Conservation (phyloP, 2,797 vertebrate species). For the Lacerta bilineata region DNA sequence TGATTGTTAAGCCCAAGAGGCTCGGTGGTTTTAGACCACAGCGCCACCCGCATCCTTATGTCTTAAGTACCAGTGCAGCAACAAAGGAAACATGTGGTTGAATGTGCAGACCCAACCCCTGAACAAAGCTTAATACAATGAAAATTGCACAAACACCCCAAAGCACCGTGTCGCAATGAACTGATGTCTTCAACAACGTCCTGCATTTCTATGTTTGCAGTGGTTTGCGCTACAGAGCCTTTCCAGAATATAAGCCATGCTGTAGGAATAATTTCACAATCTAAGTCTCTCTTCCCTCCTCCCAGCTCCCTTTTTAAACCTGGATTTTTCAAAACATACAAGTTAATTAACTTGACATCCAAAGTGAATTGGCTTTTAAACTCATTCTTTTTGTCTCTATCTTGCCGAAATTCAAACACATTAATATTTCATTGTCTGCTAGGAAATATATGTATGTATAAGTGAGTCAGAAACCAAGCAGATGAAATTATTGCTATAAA, state of each 20-base stretch:
- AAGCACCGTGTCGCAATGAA: background rate
- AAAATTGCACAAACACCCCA: background rate
- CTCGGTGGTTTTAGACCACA: no score
- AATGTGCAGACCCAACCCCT: slow-evolving; percentile 19
- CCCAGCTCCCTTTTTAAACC: slow-evolving; percentile 41
- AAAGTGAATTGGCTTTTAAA: slow-evolving; percentile 70
- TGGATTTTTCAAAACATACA: slow-evolving; percentile 65
- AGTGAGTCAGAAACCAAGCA: slow-evolving; percentile 66
- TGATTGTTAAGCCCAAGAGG: no score
- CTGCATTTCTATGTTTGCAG: background rate
- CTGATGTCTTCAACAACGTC: background rate
- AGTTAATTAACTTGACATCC: slow-evolving; percentile 74
- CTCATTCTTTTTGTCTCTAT: slow-evolving; percentile 66
- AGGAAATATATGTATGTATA: slow-evolving; percentile 49
- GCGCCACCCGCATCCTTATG: no score
- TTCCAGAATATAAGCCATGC: background rate
- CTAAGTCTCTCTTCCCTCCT: slow-evolving; percentile 39
- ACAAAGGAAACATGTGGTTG: slow-evolving; percentile 26
- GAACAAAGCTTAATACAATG: slow-evolving; percentile 12
- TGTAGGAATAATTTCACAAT: slow-evolving; percentile 55
- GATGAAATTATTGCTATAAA: slow-evolving; percentile 74
- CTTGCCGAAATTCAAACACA: slow-evolving; percentile 55
- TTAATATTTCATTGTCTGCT: slow-evolving; percentile 76
- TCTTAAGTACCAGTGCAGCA: background rate
- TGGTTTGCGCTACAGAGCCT: background rate